phyloP scores from a whole-genome alignment of 2,113 vertebrate species.

The Microcebus tavaratra region DNA sequence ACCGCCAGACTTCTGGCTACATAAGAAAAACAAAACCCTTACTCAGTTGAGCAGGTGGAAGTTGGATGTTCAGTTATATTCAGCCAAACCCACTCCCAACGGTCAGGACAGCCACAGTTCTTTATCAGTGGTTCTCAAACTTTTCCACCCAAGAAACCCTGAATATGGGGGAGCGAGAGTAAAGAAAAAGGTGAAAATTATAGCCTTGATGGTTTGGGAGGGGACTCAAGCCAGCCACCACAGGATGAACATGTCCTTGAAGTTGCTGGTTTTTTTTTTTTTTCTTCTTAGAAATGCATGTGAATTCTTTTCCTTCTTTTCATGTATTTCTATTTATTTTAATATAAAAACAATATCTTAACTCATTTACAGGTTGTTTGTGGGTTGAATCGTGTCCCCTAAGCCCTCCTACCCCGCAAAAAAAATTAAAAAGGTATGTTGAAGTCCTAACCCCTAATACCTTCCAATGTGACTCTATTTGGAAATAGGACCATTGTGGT shows the following conservation, averaged over 20 bases:
- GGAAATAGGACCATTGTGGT: not conserved
- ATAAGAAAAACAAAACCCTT: not conserved
- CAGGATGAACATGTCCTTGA: not conserved
- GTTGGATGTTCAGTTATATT: not conserved
- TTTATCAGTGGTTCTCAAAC: not conserved
- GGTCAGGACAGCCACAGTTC: not conserved
- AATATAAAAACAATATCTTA: not conserved
- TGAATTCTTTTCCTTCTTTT: not conserved
- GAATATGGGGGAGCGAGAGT: not conserved
- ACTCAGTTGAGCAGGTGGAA: not conserved
- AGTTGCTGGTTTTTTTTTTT: not conserved
- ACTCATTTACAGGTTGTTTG: not conserved
- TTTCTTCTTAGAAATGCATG: not conserved
- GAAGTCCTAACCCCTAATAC: not conserved
- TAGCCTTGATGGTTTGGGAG: not conserved
- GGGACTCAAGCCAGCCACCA: not conserved
- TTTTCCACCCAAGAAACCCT: not conserved
- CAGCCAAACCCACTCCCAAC: not conserved
- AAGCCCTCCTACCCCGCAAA: too few relatives aligned
- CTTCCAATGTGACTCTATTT: not conserved
- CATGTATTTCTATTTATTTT: not conserved
- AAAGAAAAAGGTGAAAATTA: not conserved
- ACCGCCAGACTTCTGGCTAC: not conserved
- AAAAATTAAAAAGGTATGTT: not conserved
- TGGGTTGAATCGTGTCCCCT: not conserved